A percentile compares a stretch with the other conserved stretches of the same genome.
Conservation (phyloP, 2,113 vertebrate species). For the Toxotes jaculatrix region DNA sequence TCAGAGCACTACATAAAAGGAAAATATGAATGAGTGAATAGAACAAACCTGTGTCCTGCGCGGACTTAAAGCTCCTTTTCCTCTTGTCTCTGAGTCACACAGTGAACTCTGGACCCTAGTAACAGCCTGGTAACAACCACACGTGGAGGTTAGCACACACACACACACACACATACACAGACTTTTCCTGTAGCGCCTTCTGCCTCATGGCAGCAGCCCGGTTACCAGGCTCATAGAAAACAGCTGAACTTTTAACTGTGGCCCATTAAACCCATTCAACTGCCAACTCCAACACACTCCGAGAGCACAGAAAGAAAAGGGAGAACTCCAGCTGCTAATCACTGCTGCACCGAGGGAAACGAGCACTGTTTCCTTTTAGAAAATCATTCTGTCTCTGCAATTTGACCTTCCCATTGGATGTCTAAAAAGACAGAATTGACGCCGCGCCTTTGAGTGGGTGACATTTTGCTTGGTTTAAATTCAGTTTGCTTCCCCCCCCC, state of each 20-base stretch:
- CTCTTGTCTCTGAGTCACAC: slow-evolving; percentile 11
- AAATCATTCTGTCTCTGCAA: not conserved
- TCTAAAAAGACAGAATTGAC: slow-evolving; percentile 17
- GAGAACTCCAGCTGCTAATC: slow-evolving; percentile 44
- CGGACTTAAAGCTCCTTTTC: not conserved
- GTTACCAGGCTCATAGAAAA: slow-evolving; percentile 33
- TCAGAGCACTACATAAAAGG: not conserved
- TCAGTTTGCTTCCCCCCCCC: slow-evolving; percentile 1
- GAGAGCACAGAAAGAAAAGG: slow-evolving; percentile 2
- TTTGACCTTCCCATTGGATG: slow-evolving; percentile 7
- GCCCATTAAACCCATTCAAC: slow-evolving; percentile 38
- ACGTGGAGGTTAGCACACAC: slow-evolving; percentile 12
- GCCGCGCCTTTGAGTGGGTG: slow-evolving; percentile 6
- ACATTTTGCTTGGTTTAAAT: slow-evolving; percentile 37
- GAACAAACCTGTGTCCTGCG: not conserved
- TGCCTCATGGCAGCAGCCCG: slow-evolving; percentile 48
- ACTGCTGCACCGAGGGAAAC: not conserved
- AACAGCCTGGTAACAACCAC: slow-evolving; percentile 45
- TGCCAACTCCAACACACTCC: slow-evolving; percentile 15
- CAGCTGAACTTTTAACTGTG: slow-evolving; percentile 47
- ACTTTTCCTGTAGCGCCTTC: not conserved
- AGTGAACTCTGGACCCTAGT: slow-evolving; percentile 33
- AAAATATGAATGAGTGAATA: not conserved
- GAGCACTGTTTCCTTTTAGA: slow-evolving; percentile 1
- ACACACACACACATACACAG: slow-evolving; percentile 14